Evolutionary conservation across 2,113 vertebrate species (phyloP).

Genomic region (Danionella cerebrum): DNA sequence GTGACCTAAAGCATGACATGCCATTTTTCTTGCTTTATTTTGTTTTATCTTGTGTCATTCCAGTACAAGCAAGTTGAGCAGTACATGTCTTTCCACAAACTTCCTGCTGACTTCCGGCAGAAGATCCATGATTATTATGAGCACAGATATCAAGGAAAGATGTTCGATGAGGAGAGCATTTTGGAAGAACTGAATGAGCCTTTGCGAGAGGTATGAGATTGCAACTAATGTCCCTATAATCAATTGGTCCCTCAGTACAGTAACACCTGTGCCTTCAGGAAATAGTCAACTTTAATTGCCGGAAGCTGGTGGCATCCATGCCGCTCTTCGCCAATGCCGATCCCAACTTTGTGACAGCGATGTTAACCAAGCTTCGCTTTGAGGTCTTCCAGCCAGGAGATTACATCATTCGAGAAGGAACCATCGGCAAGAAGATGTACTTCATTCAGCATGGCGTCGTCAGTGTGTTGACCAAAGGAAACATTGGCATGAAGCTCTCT

Average conservation of each 20-base stretch:
- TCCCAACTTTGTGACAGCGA: slow-evolving; percentile 94
- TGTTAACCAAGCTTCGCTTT: slow-evolving; percentile 94
- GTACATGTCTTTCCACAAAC: slow-evolving; percentile 99
- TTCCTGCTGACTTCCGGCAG: slow-evolving; percentile 91
- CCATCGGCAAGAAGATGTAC: slow-evolving; percentile 98
- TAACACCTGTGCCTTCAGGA: slow-evolving; percentile 60
- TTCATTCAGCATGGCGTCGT: slow-evolving; percentile 93
- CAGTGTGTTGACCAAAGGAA: slow-evolving; percentile 82
- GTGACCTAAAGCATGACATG: neutral
- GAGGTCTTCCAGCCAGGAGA: slow-evolving; percentile 94
- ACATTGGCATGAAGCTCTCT: slow-evolving; percentile 84
- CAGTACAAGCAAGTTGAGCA: slow-evolving; percentile 99
- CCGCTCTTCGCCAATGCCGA: slow-evolving; percentile 94
- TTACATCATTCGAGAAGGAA: slow-evolving; percentile 92
- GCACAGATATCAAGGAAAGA: slow-evolving; percentile 97
- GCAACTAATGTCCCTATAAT: neutral
- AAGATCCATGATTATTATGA: slow-evolving; percentile 97
- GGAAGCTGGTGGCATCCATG: slow-evolving; percentile 96
- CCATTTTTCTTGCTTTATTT: too few relatives aligned
- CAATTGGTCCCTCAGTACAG: neutral
- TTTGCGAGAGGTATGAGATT: slow-evolving; percentile 76
- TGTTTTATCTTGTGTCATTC: neutral
- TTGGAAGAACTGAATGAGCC: slow-evolving; percentile 92
- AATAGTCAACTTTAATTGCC: slow-evolving; percentile 96
- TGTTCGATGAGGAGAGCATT: slow-evolving; percentile 98